Percentiles rank a stretch among this genome's conserved stretches.
phyloP scores from a whole-genome alignment of 2,797 vertebrate genomes.

The Mormyrops attenuatus region DNA sequence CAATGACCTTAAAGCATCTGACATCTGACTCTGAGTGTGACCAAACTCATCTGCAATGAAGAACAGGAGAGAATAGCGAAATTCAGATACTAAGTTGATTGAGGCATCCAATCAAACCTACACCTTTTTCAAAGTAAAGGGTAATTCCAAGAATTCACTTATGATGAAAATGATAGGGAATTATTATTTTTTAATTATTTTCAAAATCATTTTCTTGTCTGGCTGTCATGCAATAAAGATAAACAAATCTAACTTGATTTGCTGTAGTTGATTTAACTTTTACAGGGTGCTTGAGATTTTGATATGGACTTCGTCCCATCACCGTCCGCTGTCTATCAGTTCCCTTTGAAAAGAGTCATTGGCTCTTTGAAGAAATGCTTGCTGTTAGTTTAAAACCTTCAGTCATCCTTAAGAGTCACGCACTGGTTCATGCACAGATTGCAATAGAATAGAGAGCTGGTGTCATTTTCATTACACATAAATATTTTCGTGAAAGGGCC shows the following conservation, averaged over 20 bases:
- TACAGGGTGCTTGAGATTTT: neutral
- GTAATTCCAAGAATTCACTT: neutral
- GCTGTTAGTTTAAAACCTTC: neutral
- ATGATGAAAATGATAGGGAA: neutral
- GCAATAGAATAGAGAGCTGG: neutral
- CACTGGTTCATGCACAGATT: neutral
- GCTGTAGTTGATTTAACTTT: neutral
- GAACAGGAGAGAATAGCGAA: neutral
- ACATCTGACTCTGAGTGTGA: neutral
- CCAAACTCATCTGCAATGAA: neutral
- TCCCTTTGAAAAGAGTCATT: neutral
- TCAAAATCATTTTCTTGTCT: neutral
- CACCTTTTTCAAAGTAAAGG: neutral
- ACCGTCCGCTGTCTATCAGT: neutral
- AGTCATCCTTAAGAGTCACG: neutral
- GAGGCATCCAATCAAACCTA: neutral
- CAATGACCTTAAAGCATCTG: neutral
- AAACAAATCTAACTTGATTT: neutral
- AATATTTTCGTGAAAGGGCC: neutral
- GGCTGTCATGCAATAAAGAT: neutral
- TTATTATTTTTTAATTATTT: neutral
- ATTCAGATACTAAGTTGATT: neutral
- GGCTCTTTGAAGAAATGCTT: neutral
- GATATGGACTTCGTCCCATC: neutral
- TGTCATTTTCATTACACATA: neutral